A percentile compares a stretch with the other conserved stretches of the same genome.
These are phyloP conservation scores for Lycaon pictus DNA, from an alignment of 2,113 vertebrate genomes.

Conservation along the genomic window DNA sequence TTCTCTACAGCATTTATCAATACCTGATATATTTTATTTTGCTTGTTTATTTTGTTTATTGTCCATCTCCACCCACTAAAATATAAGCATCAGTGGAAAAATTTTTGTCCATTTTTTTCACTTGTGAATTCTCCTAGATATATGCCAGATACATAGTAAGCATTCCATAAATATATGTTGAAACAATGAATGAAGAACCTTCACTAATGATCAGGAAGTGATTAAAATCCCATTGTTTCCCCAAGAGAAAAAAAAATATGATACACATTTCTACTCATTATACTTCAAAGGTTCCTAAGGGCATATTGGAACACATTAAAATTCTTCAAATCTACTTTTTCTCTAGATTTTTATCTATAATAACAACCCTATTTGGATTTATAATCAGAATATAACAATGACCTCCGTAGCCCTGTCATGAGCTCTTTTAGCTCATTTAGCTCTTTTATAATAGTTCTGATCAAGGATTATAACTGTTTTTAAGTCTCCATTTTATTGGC, in stretches of 20 bases:
- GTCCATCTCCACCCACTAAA: neutral
- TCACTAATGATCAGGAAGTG: neutral
- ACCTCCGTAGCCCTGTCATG: neutral
- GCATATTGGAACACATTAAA: neutral
- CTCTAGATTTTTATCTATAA: neutral
- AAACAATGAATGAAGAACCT: neutral
- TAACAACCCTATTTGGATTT: neutral
- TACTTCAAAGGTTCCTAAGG: neutral
- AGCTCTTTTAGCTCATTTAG: neutral
- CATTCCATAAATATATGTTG: neutral
- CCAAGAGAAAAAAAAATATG: neutral
- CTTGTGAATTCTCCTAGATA: neutral
- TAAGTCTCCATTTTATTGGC: neutral
- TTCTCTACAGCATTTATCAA: neutral
- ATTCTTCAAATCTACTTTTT: neutral
- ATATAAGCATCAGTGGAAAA: neutral
- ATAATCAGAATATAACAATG: neutral
- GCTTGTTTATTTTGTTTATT: neutral
- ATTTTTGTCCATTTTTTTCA: neutral
- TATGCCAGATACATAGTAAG: neutral
- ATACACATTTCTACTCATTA: neutral
- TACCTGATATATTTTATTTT: neutral
- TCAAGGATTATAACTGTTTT: neutral
- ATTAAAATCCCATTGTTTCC: neutral
- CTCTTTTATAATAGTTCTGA: neutral